Evolutionary conservation across 2,113 vertebrate species (phyloP), one percentile per base, ranked within the genome.

Genomic region (Hippocampus barbouri): DNA sequence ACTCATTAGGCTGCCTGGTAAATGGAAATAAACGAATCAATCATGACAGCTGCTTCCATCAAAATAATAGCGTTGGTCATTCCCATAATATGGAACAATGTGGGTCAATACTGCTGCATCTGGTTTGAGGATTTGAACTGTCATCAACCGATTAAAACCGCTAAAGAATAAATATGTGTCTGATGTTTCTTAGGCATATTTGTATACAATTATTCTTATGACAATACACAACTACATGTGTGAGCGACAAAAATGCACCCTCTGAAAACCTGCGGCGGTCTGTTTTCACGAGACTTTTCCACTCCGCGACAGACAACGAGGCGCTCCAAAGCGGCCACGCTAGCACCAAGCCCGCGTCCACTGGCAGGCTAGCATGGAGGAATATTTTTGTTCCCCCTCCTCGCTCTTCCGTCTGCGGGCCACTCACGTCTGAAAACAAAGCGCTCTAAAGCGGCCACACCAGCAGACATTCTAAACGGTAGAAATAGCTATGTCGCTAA

Each of bases 1-100:
- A 38, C 71, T 85, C 72, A 78, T 86, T 83, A 80, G 67, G 68
- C 43, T 54, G 73, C 53, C 66, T 66, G 12, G 60, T 81, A 71
- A 83, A 81, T 69, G 73, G 70, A 78, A 64, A 68, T 57, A 75
- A 73, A 72, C 56, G 27, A 62, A 76, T 76, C 63, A 30, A 70
- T 76, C 76, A 83, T 76, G 73, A 79, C 40, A 84, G 68, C 20
- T 45, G 40, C 21, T 73, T 83, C 62, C 53, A 66, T 72, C 75
- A 68, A 80, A 79, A 79, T 83, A 73, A 78, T 64, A 65, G 1
- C 43, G 73, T 78, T 59, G 68, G 72, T 74, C 43, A 41, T 49
- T 79, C 49, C 45, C 67, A 68, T 11, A 15, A 72, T 70, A 68
- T 80, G 73, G 9, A 73, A 51, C 18, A 25, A 7, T 74, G 53